phyloP scores from a whole-genome alignment of 2,888 invertebrate genomes.

The Diabrotica balteata region DNA sequence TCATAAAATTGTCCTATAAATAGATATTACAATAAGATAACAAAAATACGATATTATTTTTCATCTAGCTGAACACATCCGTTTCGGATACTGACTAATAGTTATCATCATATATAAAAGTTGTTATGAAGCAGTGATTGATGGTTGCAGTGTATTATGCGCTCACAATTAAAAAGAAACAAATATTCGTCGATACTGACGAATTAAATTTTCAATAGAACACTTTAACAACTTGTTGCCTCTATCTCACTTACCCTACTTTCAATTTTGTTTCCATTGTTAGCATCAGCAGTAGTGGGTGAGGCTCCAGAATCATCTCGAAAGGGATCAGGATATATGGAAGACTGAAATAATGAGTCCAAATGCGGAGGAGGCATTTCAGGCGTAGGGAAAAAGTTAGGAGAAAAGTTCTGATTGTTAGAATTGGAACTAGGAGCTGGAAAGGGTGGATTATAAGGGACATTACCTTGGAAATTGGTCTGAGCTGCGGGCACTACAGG shows the following conservation, averaged over 20 bases:
- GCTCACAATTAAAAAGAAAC: too few relatives aligned
- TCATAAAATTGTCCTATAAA: slow-evolving; percentile 29
- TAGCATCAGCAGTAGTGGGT: slow-evolving; percentile 40
- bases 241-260: background rate
- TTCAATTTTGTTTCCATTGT: slow-evolving; percentile 42
- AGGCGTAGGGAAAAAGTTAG: slow-evolving; percentile 43
- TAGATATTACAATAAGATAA: too few relatives aligned
- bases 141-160: too few relatives aligned
- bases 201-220: too few relatives aligned
- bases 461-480: slow-evolving; percentile 37
- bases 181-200: too few relatives aligned
- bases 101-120: too few relatives aligned
- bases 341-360: slow-evolving; percentile 70
- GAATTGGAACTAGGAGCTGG: slow-evolving; percentile 26
- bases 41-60: too few relatives aligned
- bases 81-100: too few relatives aligned
- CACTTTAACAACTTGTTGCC: too few relatives aligned
- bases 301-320: slow-evolving; percentile 62
- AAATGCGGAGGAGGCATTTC: slow-evolving; percentile 59
- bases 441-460: slow-evolving; percentile 43
- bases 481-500: slow-evolving; percentile 46
- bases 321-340: slow-evolving; percentile 76
- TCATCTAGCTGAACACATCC: too few relatives aligned
- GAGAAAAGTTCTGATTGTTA: slow-evolving; percentile 24
- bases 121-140: too few relatives aligned